These are phyloP conservation scores for Hirudo medicinalis DNA, from an alignment of 1,140 invertebrate species.

Conservation along the genomic window DNA sequence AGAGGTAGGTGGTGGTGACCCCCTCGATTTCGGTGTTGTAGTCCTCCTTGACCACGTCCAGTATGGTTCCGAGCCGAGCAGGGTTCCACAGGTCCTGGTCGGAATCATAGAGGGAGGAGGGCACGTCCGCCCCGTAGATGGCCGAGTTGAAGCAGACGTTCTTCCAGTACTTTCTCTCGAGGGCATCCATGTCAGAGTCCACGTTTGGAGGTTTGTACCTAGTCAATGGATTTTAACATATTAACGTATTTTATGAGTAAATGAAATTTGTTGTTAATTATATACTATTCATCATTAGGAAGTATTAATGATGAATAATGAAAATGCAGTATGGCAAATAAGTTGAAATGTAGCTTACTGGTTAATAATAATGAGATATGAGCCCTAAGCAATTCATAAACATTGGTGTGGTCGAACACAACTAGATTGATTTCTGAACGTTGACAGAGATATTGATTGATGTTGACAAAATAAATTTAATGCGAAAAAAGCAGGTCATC, in stretches of 20 bases:
- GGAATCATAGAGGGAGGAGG: constrained; percentile 78
- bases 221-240: constrained; percentile 17
- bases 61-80: constrained; percentile 72
- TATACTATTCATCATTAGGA: too few relatives aligned
- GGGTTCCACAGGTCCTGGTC: constrained; percentile 75
- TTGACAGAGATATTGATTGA: too few relatives aligned
- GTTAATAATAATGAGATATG: too few relatives aligned
- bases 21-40: constrained; percentile 79
- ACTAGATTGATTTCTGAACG: too few relatives aligned
- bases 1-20: constrained; percentile 95
- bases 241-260: neutral
- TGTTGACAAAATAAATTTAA: too few relatives aligned
- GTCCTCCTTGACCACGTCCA: constrained; percentile 80
- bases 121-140: constrained; percentile 58
- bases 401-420: too few relatives aligned
- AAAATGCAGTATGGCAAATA: too few relatives aligned
- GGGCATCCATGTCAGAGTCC: constrained; percentile 78
- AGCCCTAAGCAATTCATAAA: too few relatives aligned
- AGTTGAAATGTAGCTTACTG: too few relatives aligned
- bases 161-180: constrained; percentile 95
- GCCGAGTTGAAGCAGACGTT: constrained; percentile 39
- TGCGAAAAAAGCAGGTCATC: too few relatives aligned
- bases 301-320: too few relatives aligned
- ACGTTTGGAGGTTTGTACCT: constrained; percentile 63
- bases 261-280: too few relatives aligned